These are phyloP conservation scores for Ceratina australensis DNA, from an alignment of 1,140 invertebrate species.

Conservation along the genomic window DNA sequence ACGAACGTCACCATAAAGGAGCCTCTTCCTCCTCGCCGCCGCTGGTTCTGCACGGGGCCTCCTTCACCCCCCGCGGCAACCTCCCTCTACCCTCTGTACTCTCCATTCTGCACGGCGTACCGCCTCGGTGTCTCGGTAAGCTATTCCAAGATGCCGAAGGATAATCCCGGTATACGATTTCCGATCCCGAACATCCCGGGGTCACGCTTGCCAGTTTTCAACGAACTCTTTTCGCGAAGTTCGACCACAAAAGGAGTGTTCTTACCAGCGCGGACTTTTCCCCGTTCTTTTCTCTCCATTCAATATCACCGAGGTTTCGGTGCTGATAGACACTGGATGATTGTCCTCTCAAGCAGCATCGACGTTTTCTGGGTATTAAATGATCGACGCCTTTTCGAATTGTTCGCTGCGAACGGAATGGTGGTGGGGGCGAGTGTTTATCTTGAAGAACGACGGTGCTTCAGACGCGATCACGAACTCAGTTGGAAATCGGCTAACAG, in stretches of 20 bases:
- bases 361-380: too few species aligned
- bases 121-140: constrained; percentile 29
- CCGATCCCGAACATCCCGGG: constrained; percentile 48
- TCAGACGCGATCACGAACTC: not conserved
- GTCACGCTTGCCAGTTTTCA: not conserved
- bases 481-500: constrained; percentile 33
- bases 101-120: constrained; percentile 14
- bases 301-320: too few species aligned
- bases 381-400: not conserved
- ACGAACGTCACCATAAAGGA: constrained; percentile 57
- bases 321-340: too few species aligned
- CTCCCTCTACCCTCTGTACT: not conserved
- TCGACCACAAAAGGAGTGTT: not conserved
- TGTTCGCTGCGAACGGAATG: too few species aligned
- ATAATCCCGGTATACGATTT: constrained; percentile 61
- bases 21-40: constrained; percentile 47
- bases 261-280: not conserved
- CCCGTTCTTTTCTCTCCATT: not conserved
- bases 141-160: constrained; percentile 51
- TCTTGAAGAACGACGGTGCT: too few species aligned
- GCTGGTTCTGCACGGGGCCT: constrained; percentile 40
- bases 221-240: not conserved
- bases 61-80: not conserved
- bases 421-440: not conserved
- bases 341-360: too few species aligned